A percentile compares a stretch with the other conserved stretches of the same genome.
phyloP scores from a whole-genome alignment of 2,113 vertebrate species.

The Astur gentilis region DNA sequence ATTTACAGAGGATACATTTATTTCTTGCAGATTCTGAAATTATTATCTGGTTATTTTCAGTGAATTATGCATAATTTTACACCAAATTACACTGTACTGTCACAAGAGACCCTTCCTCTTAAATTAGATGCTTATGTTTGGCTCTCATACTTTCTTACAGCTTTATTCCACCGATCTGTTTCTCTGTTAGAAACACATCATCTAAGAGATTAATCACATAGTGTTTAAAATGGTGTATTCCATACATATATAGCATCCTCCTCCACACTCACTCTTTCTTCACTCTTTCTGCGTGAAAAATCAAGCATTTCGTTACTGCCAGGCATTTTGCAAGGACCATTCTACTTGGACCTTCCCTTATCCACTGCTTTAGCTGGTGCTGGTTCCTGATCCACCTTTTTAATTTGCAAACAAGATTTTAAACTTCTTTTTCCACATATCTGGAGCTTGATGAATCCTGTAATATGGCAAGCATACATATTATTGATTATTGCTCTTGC shows the following conservation, averaged over 20 bases:
- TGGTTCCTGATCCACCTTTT: neutral
- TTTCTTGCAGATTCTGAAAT: neutral
- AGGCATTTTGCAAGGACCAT: neutral
- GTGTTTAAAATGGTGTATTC: slow-evolving; percentile 8
- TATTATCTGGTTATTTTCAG: neutral
- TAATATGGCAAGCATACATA: neutral
- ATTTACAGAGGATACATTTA: neutral
- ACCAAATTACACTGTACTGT: neutral
- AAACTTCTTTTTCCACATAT: neutral
- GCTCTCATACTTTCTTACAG: neutral
- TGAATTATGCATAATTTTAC: neutral
- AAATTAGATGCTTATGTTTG: neutral
- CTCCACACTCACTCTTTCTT: neutral
- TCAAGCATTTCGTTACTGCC: neutral
- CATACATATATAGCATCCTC: neutral
- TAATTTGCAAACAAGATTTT: neutral
- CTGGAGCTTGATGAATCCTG: neutral
- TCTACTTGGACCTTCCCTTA: neutral
- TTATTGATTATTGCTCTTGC: neutral
- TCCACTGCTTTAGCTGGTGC: neutral
- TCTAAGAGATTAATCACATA: slow-evolving; percentile 15
- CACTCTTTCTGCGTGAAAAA: neutral
- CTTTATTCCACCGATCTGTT: neutral
- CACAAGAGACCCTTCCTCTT: neutral
- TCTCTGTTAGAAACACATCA: neutral